Conservation (phyloP, 2,113 vertebrate genomes). For the Cephalophus harveyi region DNA sequence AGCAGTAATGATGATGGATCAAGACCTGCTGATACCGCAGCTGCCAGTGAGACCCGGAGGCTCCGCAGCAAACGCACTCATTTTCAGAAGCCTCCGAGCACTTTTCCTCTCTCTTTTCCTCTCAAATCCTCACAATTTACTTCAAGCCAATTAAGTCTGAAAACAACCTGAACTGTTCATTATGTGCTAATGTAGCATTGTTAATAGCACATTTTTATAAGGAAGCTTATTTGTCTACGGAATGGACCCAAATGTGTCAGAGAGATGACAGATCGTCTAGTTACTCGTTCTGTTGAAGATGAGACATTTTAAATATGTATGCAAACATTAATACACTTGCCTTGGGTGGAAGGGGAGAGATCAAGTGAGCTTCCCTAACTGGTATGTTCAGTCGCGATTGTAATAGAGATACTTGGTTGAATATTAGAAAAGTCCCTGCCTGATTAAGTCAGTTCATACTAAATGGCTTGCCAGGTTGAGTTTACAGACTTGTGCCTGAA, state of each 20-base stretch:
- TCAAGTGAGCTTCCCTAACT: background rate
- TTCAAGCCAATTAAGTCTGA: background rate
- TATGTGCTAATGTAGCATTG: background rate
- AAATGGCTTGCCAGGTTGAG: background rate
- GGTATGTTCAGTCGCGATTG: background rate
- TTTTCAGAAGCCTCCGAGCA: background rate
- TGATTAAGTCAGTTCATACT: background rate
- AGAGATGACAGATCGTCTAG: background rate
- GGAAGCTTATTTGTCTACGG: background rate
- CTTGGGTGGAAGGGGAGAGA: background rate
- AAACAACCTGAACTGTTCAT: background rate
- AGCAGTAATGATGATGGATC: constrained; percentile 71
- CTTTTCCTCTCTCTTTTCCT: background rate
- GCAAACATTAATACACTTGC: background rate
- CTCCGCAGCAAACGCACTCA: rapidly evolving
- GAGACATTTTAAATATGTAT: background rate
- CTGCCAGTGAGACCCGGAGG: constrained; percentile 36
- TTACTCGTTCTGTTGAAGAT: background rate
- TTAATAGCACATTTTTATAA: background rate
- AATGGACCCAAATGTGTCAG: background rate
- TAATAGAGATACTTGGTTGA: background rate
- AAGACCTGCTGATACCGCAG: constrained; percentile 70
- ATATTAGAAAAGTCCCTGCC: background rate
- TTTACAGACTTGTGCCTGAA: background rate
- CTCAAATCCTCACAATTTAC: background rate